Evolutionary conservation across 2,797 vertebrate species (phyloP), one percentile per base, ranked within the genome.

Genomic region (Xenopus petersii): DNA sequence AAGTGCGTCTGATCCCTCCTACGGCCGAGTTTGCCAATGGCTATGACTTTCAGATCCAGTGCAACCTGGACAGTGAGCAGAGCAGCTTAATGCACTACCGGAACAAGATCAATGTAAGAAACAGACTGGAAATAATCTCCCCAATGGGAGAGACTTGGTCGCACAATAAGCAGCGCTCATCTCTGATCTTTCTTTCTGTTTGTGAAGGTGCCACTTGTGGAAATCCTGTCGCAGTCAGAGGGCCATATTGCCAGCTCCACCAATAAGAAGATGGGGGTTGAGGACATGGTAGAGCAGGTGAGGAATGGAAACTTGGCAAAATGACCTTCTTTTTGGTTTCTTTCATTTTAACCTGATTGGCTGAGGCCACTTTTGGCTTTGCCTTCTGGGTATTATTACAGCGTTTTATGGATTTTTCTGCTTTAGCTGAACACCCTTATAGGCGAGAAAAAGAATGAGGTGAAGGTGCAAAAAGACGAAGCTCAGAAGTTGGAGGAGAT

Each of bases 271-370:
- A 91, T 96, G 74, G 88, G 87, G 65, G 84, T 95, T 81, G 93
- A 96, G 62, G 94, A 96, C 74, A 88, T 93, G 55, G 83, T 86
- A 67, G 97, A 98, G 85, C 96, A 98, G 90, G 97, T 98, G 73
- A 82, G 88, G 82, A 13, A 8, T 56, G 36, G 36, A 30, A 30
- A 30, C 26, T 30, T 21, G 21, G 21, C 21, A 21, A 21, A 21
- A 21, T 21, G 21, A 21, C 21, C 21, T 21, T 21, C 21, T 21
- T 21, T 21, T 30, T 30, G 26, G 26, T 30, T 30, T 30, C 26
- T 30, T 30, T 30, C 26, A 30, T 30, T 30, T 30, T 30, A 30
- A 30, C 26, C 26, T 30, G 26, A 30, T 30, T 51, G 49, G 49
- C 11, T 51, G 49, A 15, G 15, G 49, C 10, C 10, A 13, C 3